phyloP scores from a whole-genome alignment of 2,113 vertebrate genomes.

The Ranitomeya imitator region DNA sequence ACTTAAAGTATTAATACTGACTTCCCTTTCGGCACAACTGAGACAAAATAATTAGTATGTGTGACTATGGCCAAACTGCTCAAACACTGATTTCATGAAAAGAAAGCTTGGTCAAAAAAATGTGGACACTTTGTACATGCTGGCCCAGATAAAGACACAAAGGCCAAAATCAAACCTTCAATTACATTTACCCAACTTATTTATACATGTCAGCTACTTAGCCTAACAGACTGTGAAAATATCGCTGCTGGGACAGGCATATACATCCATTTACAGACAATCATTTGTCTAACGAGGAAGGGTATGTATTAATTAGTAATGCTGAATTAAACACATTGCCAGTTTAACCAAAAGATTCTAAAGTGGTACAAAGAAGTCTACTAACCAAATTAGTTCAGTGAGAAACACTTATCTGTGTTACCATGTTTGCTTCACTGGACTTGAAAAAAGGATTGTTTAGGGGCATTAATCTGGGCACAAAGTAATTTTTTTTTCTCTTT shows the following conservation, averaged over 20 bases:
- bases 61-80: neutral
- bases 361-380: neutral
- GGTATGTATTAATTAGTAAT: constrained; percentile 2
- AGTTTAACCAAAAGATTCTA: constrained; percentile 1
- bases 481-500: neutral
- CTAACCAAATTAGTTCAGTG: neutral
- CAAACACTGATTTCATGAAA: neutral
- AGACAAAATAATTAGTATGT: constrained; percentile 7
- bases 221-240: neutral
- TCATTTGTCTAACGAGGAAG: neutral
- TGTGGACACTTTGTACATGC: neutral
- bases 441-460: neutral
- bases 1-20: neutral
- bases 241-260: neutral
- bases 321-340: constrained; percentile 5
- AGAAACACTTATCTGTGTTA: constrained; percentile 5
- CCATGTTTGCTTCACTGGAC: neutral
- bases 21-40: neutral
- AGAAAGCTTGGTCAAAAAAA: neutral
- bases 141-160: neutral
- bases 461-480: neutral
- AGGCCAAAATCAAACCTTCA: neutral
- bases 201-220: constrained; percentile 17
- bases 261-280: neutral
- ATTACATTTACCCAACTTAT: neutral